Percentiles rank a stretch among this genome's conserved stretches.
Conservation (phyloP, 2,113 vertebrate species). For the Dunckerocampus dactyliophorus region DNA sequence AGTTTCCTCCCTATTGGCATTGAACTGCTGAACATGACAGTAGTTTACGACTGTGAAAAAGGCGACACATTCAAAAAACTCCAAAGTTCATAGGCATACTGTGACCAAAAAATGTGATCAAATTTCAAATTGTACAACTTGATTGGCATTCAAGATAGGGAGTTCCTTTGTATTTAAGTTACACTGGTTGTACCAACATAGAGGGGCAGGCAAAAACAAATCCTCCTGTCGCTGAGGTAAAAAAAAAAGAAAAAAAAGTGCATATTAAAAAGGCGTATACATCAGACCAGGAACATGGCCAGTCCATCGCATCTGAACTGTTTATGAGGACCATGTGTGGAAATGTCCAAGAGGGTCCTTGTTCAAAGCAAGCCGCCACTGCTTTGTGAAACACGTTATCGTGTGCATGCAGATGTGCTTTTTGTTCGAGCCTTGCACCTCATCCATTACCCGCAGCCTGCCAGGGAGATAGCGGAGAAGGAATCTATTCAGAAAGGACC, state of each 20-base stretch:
- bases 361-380: constrained; percentile 65
- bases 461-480: constrained; percentile 69
- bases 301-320: constrained; percentile 17
- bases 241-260: background rate
- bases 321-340: constrained; percentile 70
- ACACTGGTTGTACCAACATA: no score
- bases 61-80: no score
- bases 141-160: no score
- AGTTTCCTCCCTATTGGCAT: no score
- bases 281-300: constrained; percentile 18
- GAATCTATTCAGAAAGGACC: constrained; percentile 73
- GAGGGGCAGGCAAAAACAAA: no score
- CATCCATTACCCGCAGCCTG: constrained; percentile 77
- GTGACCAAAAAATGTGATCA: no score
- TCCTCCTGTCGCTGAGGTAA: no score
- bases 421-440: constrained; percentile 76
- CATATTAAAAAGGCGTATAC: constrained; percentile 17
- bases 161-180: no score
- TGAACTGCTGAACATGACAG: no score
- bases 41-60: no score
- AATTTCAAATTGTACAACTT: no score
- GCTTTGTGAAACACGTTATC: constrained; percentile 69
- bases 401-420: constrained; percentile 76
- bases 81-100: no score
- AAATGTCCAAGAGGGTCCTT: constrained; percentile 57